Base-by-base conservation (phyloP, 2,113 vertebrate species). In the Gavialis gangeticus region DNA sequence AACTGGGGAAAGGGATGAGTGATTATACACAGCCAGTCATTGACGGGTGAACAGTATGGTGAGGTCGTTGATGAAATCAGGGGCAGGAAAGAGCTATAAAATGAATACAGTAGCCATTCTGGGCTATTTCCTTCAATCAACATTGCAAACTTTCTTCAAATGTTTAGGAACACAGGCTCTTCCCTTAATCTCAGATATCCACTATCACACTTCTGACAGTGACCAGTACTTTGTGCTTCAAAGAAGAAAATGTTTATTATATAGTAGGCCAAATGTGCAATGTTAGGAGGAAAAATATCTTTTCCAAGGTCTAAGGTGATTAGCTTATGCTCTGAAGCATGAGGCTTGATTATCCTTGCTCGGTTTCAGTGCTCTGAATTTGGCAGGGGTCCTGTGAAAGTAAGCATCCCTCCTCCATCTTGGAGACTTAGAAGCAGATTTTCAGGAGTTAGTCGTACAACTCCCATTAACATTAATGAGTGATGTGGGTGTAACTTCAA, bases 381-480 rank as follows among this genome's bases (percentile, higher is more conserved):
- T 90, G 85, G 80, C 83, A 93, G 28, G 59, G 85, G 79, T 46
- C 75, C 85, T 82, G 22, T 28, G 18, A 75, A 89, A 85, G 46
- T 17, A 56, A 75, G 10, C 55, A 67, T 82, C n/a, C 5, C 62
- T 82, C 85, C 19, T 69, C 83, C 89, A 78, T 91, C 15, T 85
- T 76, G 28, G 85, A 93, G 66, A 56, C 82, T 59, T 90, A 77
- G 81, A 91, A 79, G 60, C 21, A 83, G 79, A 85, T 78, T 97
- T 94, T 90, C 75, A 87, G 89, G 86, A 91, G 85, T 89, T 96
- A 95, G 96, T 93, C 96, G 94, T 95, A 95, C 91, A 95, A 86
- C 89, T 82, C 60, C 85, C 87, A 96, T 97, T 95, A 95, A 86
- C 76, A 91, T 86, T 95, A 94, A 97, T 90, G 96, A 98, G 87